A percentile compares a stretch with the other conserved stretches of the same genome.
Conservation (phyloP, 2,113 vertebrate species). For the Pavo muticus region DNA sequence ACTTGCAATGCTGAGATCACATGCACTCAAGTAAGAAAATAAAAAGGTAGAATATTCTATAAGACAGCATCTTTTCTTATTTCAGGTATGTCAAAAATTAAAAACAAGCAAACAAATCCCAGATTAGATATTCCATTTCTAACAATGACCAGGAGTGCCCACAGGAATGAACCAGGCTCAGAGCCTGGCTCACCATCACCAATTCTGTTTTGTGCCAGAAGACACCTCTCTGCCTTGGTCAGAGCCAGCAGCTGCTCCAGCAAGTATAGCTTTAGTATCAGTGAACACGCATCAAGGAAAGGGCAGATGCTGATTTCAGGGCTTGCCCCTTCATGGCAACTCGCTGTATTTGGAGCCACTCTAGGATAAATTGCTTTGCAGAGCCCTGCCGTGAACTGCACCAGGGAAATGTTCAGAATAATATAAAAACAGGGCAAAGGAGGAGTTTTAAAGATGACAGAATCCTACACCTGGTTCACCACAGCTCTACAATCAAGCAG, state of each 20-base stretch:
- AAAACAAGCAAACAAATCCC: not conserved
- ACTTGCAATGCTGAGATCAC: not conserved
- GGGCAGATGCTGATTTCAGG: not conserved
- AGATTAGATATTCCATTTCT: not conserved
- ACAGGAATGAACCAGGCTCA: not conserved
- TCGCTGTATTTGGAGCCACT: not conserved
- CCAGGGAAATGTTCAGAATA: not conserved
- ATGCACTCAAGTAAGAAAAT: not conserved
- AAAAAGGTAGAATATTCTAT: not conserved
- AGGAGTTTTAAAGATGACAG: not conserved
- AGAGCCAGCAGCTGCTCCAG: not conserved
- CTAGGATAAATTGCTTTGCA: not conserved
- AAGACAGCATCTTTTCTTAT: not conserved
- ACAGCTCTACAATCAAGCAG: fast-evolving
- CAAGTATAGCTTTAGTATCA: fast-evolving
- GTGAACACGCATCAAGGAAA: fast-evolving
- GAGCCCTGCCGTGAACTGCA: not conserved
- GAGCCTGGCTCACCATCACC: not conserved
- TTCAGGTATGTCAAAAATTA: not conserved
- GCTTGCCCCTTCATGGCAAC: fast-evolving
- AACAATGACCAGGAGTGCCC: not conserved
- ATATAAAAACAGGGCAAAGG: not conserved
- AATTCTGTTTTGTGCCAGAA: not conserved
- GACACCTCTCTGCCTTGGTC: not conserved
- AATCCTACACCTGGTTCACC: not conserved